These are phyloP conservation scores for Branchinecta lynchi DNA, from an alignment of 1,140 invertebrate species.

Conservation along the genomic window DNA sequence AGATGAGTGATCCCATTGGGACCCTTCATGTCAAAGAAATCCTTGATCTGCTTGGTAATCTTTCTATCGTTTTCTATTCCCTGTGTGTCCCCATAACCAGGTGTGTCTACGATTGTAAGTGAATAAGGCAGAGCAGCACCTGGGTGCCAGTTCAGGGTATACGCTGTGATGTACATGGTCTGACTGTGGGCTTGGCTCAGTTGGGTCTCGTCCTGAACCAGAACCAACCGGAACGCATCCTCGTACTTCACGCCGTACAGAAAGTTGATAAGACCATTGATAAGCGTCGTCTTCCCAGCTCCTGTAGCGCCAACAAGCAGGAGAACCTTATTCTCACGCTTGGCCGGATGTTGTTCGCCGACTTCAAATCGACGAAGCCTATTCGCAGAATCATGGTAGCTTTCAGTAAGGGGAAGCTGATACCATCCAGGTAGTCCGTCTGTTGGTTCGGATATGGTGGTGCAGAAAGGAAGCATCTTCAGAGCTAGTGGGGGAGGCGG, in stretches of 20 bases:
- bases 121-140: slow-evolving; percentile 12
- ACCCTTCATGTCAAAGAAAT: background rate
- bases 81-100: slow-evolving; percentile 15
- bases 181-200: slow-evolving; percentile 14
- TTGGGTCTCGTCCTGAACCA: background rate
- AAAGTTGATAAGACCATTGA: slow-evolving; percentile 17
- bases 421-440: no score
- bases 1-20: background rate
- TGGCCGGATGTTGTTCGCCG: no score
- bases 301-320: slow-evolving; percentile 17
- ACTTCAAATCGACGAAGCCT: no score
- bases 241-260: slow-evolving; percentile 12
- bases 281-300: slow-evolving; percentile 13
- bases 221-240: slow-evolving; percentile 7
- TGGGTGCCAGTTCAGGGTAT: background rate
- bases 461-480: no score
- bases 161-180: slow-evolving; percentile 14
- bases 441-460: no score
- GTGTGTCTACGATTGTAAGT: slow-evolving; percentile 17
- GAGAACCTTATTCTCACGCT: background rate
- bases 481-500: no score
- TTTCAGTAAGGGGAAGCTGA: no score
- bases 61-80: slow-evolving; percentile 5
- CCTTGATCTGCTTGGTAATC: slow-evolving; percentile 11
- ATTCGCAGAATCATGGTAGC: no score